Conservation (phyloP, 2,797 vertebrate genomes). For the Chrosomus eos region DNA sequence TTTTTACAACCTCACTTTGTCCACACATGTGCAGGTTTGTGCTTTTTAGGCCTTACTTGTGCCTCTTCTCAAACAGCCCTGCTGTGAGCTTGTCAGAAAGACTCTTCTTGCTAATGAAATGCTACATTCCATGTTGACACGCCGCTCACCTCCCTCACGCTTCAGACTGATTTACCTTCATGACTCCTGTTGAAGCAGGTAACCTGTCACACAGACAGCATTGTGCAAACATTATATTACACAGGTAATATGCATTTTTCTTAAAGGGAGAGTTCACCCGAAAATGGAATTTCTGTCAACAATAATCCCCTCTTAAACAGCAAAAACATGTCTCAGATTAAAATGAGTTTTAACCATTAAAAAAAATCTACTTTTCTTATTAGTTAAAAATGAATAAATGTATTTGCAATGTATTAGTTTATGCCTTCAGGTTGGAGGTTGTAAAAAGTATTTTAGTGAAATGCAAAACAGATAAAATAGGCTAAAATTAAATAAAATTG, state of each 20-base stretch:
- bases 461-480: not conserved
- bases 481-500: too few relatives aligned
- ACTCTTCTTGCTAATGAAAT: not conserved
- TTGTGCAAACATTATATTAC: not conserved
- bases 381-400: not conserved
- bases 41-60: not conserved
- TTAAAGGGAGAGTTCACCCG: not conserved
- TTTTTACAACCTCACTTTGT: not conserved
- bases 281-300: not conserved
- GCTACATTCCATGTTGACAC: constrained; percentile 2
- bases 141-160: not conserved
- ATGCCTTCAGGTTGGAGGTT: not conserved
- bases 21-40: not conserved
- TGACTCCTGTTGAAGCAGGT: constrained; percentile 25
- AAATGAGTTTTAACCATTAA: not conserved
- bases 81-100: not conserved
- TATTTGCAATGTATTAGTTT: not conserved
- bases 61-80: not conserved
- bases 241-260: not conserved
- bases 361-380: not conserved
- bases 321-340: too few relatives aligned
- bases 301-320: not conserved
- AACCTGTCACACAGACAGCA: not conserved
- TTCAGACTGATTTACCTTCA: constrained; percentile 9
- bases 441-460: not conserved